Evolutionary conservation across 1,140 invertebrate species (phyloP), one percentile per base, ranked within the genome.

Genomic region (Bombus waltoni): DNA sequence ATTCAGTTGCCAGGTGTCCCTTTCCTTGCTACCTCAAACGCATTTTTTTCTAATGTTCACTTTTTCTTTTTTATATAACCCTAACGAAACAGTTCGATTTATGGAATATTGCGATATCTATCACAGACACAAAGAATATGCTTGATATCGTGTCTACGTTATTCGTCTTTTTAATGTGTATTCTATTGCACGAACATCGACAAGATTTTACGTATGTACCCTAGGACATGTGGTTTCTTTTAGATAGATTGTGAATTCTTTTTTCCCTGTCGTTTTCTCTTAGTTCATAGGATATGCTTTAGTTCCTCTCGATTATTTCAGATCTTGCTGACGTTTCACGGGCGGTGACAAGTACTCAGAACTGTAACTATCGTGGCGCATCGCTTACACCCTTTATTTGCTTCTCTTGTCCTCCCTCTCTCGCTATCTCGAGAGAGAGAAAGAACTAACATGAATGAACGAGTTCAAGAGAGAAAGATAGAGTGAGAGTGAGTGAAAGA

Each of bases 311-410:
- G 79, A 80, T 87, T 62, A 80, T 89, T 87, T 91, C n/a, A 57
- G 62, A 89, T 81, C 38, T 83, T 83, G 90, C 88, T 91, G 90
- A 91, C 88, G 88, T 91, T 91, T 90, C 87, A 89, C 90, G 88
- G 91, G 86, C 89, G 90, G 87, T 91, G 90, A 92, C 90, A 90
- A 91, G 85, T 84, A 81, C 74, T 90, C 89, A 83, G 83, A 88
- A 65, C 83, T 87, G 89, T 91, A 87, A 90, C 89, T 84, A 89
- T 86, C 77, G 77, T 85, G 79, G 89, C 88, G 76, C 88, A 90
- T 86, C 79, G 65, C 70, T 83, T 86, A 72, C 86, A 87, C 81
- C 86, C 88, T 90, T 87, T 88, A 88, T 88, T 80, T 62, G 40
- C 38, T 70, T 86, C 53, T 65, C 22, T 66, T 80, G 32, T 71